Percentiles rank a stretch among this genome's conserved stretches.
These are phyloP conservation scores for Hassar affinis DNA, from an alignment of 2,113 vertebrate species.

Conservation along the genomic window DNA sequence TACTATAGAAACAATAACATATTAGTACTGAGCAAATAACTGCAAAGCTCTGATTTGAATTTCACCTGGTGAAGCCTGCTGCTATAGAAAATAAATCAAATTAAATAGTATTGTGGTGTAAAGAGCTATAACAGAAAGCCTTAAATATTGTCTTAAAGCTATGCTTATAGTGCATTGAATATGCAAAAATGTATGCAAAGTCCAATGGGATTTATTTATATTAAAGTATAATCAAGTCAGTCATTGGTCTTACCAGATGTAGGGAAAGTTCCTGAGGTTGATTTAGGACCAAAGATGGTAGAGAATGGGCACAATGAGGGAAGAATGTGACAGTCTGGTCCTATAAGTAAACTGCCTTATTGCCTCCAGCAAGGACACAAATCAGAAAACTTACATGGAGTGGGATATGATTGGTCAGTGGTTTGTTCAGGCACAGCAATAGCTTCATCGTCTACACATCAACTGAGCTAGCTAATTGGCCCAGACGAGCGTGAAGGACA, in stretches of 20 bases:
- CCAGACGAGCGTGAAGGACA: conserved; percentile 75
- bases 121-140: background rate
- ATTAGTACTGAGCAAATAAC: background rate
- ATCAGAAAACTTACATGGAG: background rate
- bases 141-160: background rate
- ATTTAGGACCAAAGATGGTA: conserved; percentile 51
- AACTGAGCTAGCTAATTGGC: conserved; percentile 64
- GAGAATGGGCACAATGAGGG: conserved; percentile 50
- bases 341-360: conserved; percentile 58
- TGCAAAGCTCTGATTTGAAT: background rate
- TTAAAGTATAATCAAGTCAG: background rate
- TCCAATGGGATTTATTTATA: background rate
- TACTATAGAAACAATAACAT: background rate
- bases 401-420: conserved; percentile 1
- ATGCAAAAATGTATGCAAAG: background rate
- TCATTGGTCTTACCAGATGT: conserved; percentile 50
- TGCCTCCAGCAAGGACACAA: conserved; percentile 72
- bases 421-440: conserved; percentile 36
- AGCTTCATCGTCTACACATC: conserved; percentile 42
- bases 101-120: background rate
- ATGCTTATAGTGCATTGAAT: background rate
- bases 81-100: background rate
- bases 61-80: background rate
- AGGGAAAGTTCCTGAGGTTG: conserved; percentile 46
- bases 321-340: conserved; percentile 7